Base-by-base conservation (phyloP, 2,113 vertebrate genomes). In the Muscicapa adusta region DNA sequence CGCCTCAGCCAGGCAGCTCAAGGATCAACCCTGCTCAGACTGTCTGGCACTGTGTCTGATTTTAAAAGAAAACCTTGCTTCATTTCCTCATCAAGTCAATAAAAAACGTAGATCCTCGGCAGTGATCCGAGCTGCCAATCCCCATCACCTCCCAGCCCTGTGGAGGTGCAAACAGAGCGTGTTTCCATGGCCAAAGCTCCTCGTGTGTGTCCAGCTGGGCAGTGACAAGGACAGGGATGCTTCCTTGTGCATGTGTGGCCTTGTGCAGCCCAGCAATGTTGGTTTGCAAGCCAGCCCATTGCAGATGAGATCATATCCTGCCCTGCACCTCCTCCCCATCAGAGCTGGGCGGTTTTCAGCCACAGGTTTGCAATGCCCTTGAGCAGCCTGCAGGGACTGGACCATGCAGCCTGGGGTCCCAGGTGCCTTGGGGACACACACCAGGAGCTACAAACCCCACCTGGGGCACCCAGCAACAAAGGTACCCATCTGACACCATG, bases 171-270 rank as follows among this genome's bases (percentile, higher is more conserved):
- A 73, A 47, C 17, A 11, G 10, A 3, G 29, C 0, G 0, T 8
- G 5, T 45, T 53, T 36, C 61, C 14, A 5, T 16, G 23, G 53
- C 45, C 66, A 50, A 18, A 76, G 78, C 6, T 75, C 31, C 33
- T 54, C 2, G 1, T 10, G 16, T 0, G 1, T 9, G 34, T 8
- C n/a, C 62, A 43, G 12, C 45, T 76, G 62, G 31, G 61, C 50
- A 89, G n/a, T 2, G 8, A 73, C 8, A 58, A 56, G 14, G 36
- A 33, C 29, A 70, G 25, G 14, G 67, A 38, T 9, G 58, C 54
- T 68, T 72, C 36, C 18, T 1, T 24, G 25, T 2, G 22, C 6
- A 75, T 14, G 26, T 80, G 20, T 15, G 20, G 67, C 48, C 38
- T 67, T 67, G 31, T 56, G 36, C 62, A 61, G 48, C 9, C 48